Evolutionary conservation across 92 coral and sea anemone species (phyloP), one percentile per base, ranked within the genome.

Genomic region (Micromussa lordhowensis): DNA sequence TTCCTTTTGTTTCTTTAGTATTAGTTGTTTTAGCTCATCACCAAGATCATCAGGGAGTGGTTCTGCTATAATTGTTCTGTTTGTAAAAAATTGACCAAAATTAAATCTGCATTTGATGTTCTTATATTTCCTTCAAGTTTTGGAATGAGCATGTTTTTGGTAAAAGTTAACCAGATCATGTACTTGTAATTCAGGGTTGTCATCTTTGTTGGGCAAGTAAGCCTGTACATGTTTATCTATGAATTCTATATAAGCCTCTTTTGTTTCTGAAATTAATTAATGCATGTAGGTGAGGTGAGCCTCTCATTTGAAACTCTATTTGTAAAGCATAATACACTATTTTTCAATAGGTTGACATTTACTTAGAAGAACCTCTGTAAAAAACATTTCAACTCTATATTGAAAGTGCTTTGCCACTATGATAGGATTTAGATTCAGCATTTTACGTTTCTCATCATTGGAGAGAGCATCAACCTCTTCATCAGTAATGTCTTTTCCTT

Each of bases 391-490:
- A 68, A 83, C 82, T 92, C 88, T 38, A 48, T 82, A 84, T 49
- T 91, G 94, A 29, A 91, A 87, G n/a, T 91, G 94, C 71, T 91
- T 91, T 53, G 93, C 93, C 14, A 82, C 88, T 69, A 91, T 82
- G 80, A 91, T 88, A 87, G 94, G 94, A 75, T 88, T 91, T 53
- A 88, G 94, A 88, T 88, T 83, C 78, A 88, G 86, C 90, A 90
- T 85, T 86, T 51, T 55, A 73, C 94, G 88, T 88, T 64, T 91
- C 75, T 89, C 94, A 92, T 83, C 64, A 81, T 92, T 84, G 13
- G 91, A 92, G 14, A 86, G 82, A 85, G 95, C 93, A 75, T 92
- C 93, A 77, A 90, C 95, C 81, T 92, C 88, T n/a, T n/a, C n/a
- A n/a, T n/a, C n/a, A n/a, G n/a, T n/a, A n/a, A n/a, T n/a, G n/a